Evolutionary conservation across 2,797 vertebrate genomes (phyloP).

Genomic region (Scleropages formosus): DNA sequence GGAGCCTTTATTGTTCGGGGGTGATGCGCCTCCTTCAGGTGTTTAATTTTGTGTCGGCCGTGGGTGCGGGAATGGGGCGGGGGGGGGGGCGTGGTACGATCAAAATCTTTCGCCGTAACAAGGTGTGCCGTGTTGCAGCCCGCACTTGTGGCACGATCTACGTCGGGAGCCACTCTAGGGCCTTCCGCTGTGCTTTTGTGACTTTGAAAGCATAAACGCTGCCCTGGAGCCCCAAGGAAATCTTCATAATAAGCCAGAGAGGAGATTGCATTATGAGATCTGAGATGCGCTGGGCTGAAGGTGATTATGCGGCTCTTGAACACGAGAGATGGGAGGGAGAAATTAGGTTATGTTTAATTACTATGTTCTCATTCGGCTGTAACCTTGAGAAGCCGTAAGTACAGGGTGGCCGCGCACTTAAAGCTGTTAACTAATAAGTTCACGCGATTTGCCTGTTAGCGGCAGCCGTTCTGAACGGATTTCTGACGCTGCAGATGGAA

Average conservation of each 20-base stretch:
- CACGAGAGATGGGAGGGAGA: slow-evolving; percentile 35
- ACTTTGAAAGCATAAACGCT: slow-evolving; percentile 20
- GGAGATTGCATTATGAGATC: slow-evolving; percentile 50
- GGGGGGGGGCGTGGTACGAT: not conserved
- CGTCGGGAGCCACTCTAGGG: not conserved
- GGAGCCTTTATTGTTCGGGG: not conserved
- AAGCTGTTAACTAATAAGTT: slow-evolving; percentile 52
- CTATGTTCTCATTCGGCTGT: slow-evolving; percentile 48
- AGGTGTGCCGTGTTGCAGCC: slow-evolving; percentile 3
- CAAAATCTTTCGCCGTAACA: not conserved
- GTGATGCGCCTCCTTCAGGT: not conserved
- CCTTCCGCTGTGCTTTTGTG: not conserved
- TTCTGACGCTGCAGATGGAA: slow-evolving; percentile 32
- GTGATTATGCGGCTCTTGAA: slow-evolving; percentile 50
- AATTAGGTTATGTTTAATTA: slow-evolving; percentile 54
- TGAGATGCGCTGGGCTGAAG: slow-evolving; percentile 42
- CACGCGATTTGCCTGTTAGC: slow-evolving; percentile 30
- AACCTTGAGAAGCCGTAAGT: slow-evolving; percentile 46
- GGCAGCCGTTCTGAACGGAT: slow-evolving; percentile 40
- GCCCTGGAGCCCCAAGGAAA: slow-evolving; percentile 23
- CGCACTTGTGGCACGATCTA: not conserved
- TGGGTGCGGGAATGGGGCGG: not conserved
- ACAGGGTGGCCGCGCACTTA: slow-evolving; percentile 38
- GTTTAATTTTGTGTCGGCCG: slow-evolving; percentile 4
- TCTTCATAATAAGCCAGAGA: slow-evolving; percentile 48